phyloP scores from a whole-genome alignment of 2,888 invertebrate species.

The Meteorus colon region DNA sequence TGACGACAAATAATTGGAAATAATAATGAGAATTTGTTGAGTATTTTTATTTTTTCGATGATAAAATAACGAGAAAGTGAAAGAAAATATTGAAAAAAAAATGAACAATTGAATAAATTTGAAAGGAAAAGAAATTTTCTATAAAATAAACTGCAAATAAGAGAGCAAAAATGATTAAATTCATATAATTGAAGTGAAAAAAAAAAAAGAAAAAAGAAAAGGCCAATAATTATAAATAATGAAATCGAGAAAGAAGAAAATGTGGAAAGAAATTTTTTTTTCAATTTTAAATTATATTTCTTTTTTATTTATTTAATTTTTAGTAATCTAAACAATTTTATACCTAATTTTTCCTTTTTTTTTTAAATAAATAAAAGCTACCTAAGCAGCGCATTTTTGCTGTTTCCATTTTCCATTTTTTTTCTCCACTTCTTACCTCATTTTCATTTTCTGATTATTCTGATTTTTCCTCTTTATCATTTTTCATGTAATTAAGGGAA shows the following conservation, averaged over 20 bases:
- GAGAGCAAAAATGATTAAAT: slow-evolving; percentile 34
- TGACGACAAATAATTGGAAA: no score
- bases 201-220: slow-evolving; percentile 24
- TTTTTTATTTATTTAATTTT: not conserved
- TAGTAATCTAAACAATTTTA: not conserved
- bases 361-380: slow-evolving; percentile 5
- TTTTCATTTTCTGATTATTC: no score
- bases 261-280: not conserved
- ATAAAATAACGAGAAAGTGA: not conserved
- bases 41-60: slow-evolving; percentile 28
- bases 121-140: not conserved
- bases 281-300: not conserved
- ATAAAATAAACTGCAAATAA: slow-evolving; percentile 23
- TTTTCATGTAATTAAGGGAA: not conserved
- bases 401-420: not conserved
- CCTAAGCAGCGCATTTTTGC: not conserved
- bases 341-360: not conserved
- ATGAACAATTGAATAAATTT: not conserved
- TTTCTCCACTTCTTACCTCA: not conserved
- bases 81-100: not conserved
- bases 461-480: slow-evolving; percentile 34
- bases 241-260: not conserved
- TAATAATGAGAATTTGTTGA: slow-evolving; percentile 7
- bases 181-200: not conserved
- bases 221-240: slow-evolving; percentile 34